Evolutionary conservation across 2,113 vertebrate genomes (phyloP), one percentile per base, ranked within the genome.

Genomic region (Cyprinodon variegatus): DNA sequence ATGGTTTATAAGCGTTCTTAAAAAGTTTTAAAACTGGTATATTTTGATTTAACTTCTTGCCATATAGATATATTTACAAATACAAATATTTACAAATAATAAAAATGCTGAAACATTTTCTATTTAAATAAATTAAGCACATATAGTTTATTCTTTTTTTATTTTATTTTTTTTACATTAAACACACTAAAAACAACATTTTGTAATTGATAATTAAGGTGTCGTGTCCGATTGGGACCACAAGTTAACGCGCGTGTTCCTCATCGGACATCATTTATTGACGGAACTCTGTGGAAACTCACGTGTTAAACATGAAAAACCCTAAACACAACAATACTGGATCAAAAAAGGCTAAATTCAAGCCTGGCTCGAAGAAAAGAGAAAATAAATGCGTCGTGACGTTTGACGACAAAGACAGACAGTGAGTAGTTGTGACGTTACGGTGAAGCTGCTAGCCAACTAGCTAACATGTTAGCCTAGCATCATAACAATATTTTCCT

Each of bases 371-470:
- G 1, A 94, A 93, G 76, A 93, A 80, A 17, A 85, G 93, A 68
- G 83, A 92, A 68, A 90, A 88, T 22, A 95, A 94, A 70, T 90
- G 88, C 62, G 41, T 93, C 17, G 68, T 95, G 0, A 88, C 36
- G 79, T 95, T 95, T 78, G 89, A 95, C 61, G 94, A 95, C 45
- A 80, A 90, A 39, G 91, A 90, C 9, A 85, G 94, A 82, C 77
- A 94, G 94, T 95, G 87, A 93, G 94, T 93, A 0, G 1, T 4
- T 17, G 1, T 0, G 6, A 22, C 43, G 12, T 3, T 4, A 43
- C 9, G 20, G 4, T 43, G 29, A 11, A 38, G 13, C 3, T 13
- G 11, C 14, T 59, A 8, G 77, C 59, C 72, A 71, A 57, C 10
- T 8, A 83, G 71, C 68, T 57, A 20, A 7, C 17, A n/a, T 9